Conservation (phyloP, 1,140 invertebrate genomes). For the Trichogramma pretiosum region DNA sequence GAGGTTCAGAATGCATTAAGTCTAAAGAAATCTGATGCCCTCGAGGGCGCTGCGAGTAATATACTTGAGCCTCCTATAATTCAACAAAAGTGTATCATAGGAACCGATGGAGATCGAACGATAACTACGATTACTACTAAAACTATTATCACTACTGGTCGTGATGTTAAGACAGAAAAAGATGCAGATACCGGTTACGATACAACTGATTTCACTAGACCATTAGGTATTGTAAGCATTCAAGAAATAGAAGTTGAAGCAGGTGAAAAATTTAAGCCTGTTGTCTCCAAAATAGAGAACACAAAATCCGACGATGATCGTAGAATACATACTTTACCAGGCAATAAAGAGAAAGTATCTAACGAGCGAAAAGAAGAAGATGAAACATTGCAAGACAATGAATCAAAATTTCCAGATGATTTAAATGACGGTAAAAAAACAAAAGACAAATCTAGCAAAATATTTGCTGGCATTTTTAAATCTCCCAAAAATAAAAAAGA, state of each 20-base stretch:
- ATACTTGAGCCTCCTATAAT: conserved; percentile 6
- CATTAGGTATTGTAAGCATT: too few species aligned
- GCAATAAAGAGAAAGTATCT: conserved; percentile 29
- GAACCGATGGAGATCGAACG: conserved; percentile 10
- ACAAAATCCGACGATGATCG: too few species aligned
- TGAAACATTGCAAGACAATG: conserved; percentile 24
- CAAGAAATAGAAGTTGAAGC: too few species aligned
- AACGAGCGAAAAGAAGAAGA: conserved; percentile 34
- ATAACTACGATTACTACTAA: conserved; percentile 14
- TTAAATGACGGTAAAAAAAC: conserved; percentile 31
- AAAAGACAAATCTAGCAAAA: conserved; percentile 35
- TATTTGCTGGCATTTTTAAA: conserved; percentile 40
- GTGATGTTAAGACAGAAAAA: not conserved
- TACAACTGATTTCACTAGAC: not conserved
- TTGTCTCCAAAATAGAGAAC: too few species aligned
- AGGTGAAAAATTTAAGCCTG: too few species aligned
- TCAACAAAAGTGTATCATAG: conserved; percentile 13
- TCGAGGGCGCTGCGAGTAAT: not conserved
- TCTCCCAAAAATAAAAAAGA: conserved; percentile 33
- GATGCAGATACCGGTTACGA: not conserved
- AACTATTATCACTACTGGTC: conserved; percentile 13
- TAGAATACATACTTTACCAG: conserved; percentile 5
- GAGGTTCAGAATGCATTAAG: conserved; percentile 40
- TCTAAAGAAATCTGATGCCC: conserved; percentile 14
- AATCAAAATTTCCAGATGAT: conserved; percentile 29